Conservation (phyloP, 2,888 invertebrate species). For the Boloria euphrosyne region DNA sequence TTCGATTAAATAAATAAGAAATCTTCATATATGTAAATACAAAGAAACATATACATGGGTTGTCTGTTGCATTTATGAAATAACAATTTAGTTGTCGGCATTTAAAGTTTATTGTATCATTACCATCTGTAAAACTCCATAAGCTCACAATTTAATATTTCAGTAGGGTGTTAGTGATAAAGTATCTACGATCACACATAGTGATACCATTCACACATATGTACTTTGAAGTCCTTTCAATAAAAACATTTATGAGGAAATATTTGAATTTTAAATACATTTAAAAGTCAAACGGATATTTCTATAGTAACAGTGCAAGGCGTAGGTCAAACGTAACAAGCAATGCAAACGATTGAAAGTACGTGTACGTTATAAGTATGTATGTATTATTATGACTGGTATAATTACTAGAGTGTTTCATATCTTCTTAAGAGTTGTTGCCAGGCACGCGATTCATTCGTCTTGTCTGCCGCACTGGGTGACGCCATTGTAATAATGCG, state of each 20-base stretch:
- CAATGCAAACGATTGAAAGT: not conserved
- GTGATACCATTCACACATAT: too few relatives aligned
- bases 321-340: constrained; percentile 19
- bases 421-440: constrained; percentile 25
- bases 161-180: too few relatives aligned
- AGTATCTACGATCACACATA: too few relatives aligned
- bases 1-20: too few relatives aligned
- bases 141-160: too few relatives aligned
- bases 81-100: too few relatives aligned
- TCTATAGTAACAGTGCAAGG: constrained; percentile 23
- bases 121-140: too few relatives aligned
- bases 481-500: constrained; percentile 44
- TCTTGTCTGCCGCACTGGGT: constrained; percentile 37
- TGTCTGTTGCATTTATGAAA: too few relatives aligned
- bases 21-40: too few relatives aligned
- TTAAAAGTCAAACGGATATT: constrained; percentile 28
- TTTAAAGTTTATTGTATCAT: too few relatives aligned
- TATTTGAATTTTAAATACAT: constrained; percentile 25
- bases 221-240: not conserved
- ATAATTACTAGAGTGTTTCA: constrained; percentile 17
- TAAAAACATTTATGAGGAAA: constrained; percentile 5
- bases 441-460: constrained; percentile 35
- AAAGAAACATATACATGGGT: too few relatives aligned
- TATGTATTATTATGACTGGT: constrained; percentile 8
- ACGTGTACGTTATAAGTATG: not conserved